phyloP scores from a whole-genome alignment of 1,140 invertebrate species.

The Ips nitidus region DNA sequence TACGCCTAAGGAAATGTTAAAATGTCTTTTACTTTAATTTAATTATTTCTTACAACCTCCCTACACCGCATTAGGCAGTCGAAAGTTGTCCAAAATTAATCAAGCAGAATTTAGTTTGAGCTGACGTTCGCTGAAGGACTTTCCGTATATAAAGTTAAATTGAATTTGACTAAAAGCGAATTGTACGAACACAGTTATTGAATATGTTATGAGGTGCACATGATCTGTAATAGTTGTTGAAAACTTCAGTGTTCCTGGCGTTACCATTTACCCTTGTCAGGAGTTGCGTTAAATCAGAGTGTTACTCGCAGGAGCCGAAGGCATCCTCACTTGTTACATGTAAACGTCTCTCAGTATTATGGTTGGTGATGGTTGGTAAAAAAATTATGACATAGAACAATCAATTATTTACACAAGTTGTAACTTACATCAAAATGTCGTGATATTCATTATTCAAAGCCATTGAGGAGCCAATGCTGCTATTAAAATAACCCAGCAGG shows the following conservation, averaged over 20 bases:
- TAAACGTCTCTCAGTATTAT: too few species aligned
- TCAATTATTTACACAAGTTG: too few species aligned
- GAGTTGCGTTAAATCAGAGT: not conserved
- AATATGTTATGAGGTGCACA: slow-evolving; percentile 4
- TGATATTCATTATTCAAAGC: too few species aligned
- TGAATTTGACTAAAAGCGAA: not conserved
- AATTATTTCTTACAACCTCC: not conserved
- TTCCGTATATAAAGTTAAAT: slow-evolving; percentile 2
- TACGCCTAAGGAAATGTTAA: not conserved
- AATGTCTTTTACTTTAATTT: slow-evolving; percentile 3
- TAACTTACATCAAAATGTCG: too few species aligned
- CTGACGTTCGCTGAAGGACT: too few species aligned
- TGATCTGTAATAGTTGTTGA: slow-evolving; percentile 1
- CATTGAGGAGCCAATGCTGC: too few species aligned
- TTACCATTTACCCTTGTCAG: slow-evolving; percentile 11
- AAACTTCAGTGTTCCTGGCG: slow-evolving; percentile 5
- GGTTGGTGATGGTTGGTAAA: too few species aligned
- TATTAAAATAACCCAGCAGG: too few species aligned
- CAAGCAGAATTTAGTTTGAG: too few species aligned
- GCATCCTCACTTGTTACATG: not conserved
- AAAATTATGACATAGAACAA: too few species aligned
- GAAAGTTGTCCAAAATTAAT: too few species aligned
- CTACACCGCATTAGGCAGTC: not conserved
- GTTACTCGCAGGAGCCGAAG: not conserved
- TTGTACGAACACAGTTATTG: not conserved